Base-by-base conservation (phyloP, 2,888 invertebrate species). In the Philhelius pedissequus region DNA sequence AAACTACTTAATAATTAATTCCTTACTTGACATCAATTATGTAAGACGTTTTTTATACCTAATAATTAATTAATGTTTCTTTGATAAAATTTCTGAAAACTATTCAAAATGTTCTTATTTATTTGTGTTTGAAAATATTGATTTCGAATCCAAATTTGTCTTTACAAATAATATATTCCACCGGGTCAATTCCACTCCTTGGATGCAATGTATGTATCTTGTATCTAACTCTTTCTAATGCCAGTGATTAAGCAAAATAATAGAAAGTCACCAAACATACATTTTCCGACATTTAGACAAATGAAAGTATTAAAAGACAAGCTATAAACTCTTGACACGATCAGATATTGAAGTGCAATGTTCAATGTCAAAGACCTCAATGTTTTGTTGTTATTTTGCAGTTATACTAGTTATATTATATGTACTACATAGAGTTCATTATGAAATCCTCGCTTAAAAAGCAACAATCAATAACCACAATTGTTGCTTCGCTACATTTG, bases 261-360 rank as follows among this genome's bases (percentile, higher is more conserved):
- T 75, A 80, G 84, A 84, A 84, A 84, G 84, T 84, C 60, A 56
- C 80, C 79, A 84, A 84, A 79, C 79, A 32, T 35, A n/a, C n/a
- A 35, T 56, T 80, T 80, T 75, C n/a, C 32, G 30, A 56, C 56
- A 50, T 74, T 78, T 74, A 50, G 60, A 79, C 79, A 84, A 84
- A 84, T 80, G 84, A 84, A 84, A 84, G 84, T 84, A 75, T 75
- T n/a, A 45, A 30, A 25, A 32, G 52, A 35, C 35, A 71, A 62
- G 43, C 62, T 56, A n/a, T n/a, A 40, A 22, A 38, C 30, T 22
- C 35, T 20, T 15, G 40, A 38, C 27, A 30, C 32, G 18, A 43
- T 40, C 64, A 32, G 58, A 64, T 38, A 35, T 50, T 81, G 43
- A 66, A 68, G 73, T 52, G 32, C 77, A 52, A 62, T 50, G 22